Evolutionary conservation across 2,113 vertebrate genomes (phyloP).

Genomic region (Ovis canadensis): DNA sequence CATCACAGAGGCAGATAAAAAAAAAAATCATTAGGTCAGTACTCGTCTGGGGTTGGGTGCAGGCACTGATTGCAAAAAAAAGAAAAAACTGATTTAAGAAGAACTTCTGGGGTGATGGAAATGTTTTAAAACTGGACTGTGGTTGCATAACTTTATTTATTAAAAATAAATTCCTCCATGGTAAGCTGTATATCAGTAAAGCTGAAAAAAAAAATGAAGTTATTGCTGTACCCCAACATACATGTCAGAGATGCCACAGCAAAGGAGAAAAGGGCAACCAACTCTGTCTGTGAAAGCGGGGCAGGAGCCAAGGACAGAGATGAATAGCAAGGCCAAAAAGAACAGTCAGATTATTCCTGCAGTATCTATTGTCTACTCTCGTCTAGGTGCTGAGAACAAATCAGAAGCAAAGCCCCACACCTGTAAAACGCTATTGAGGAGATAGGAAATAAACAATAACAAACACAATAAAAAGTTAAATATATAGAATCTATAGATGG

Average conservation of each 20-base stretch:
- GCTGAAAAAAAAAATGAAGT: not conserved
- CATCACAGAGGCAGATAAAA: not conserved
- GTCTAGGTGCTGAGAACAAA: not conserved
- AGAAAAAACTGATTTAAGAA: not conserved
- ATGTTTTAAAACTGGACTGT: not conserved
- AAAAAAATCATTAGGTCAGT: not conserved
- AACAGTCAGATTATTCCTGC: not conserved
- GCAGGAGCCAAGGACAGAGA: not conserved
- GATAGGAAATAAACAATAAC: not conserved
- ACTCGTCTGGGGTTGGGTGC: not conserved
- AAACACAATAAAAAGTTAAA: not conserved
- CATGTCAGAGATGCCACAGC: not conserved
- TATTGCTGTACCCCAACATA: not conserved
- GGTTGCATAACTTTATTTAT: not conserved
- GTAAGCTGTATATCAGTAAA: not conserved
- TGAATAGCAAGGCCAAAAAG: not conserved
- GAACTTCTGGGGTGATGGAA: not conserved
- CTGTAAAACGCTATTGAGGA: not conserved
- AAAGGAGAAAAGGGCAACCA: not conserved
- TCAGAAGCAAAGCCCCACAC: not conserved
- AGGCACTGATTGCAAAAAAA: not conserved
- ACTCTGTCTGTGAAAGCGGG: not conserved
- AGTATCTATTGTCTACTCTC: not conserved
- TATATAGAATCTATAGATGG: not conserved
- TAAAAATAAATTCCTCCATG: not conserved